Evolutionary conservation across 2,113 vertebrate genomes (phyloP).

Genomic region (Ceuthmochares aereus): DNA sequence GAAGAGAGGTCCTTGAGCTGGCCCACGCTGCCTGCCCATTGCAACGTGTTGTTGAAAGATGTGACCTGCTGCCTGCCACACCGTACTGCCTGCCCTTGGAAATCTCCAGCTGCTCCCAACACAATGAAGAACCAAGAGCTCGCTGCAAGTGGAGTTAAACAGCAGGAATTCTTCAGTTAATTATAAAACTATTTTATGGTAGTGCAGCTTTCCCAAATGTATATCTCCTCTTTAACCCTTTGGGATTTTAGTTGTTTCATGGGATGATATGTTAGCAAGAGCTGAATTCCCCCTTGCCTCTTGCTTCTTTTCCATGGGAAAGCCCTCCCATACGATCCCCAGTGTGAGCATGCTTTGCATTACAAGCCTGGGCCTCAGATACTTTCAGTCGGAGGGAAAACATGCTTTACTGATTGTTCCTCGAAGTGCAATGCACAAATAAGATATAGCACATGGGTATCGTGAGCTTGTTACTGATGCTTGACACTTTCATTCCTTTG

Average conservation of each 20-base stretch:
- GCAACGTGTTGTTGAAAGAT: slow-evolving; percentile 58
- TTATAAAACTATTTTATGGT: neutral
- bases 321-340: neutral
- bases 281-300: neutral
- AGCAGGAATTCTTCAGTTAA: neutral
- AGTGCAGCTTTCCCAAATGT: neutral
- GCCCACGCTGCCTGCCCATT: neutral
- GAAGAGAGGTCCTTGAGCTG: slow-evolving; percentile 68
- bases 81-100: slow-evolving; percentile 58
- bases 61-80: neutral
- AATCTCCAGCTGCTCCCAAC: slow-evolving; percentile 38
- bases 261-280: neutral
- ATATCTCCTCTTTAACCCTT: neutral
- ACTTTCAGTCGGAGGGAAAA: neutral
- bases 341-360: neutral
- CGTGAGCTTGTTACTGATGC: accelerated
- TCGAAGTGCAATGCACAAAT: neutral
- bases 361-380: neutral
- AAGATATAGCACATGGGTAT: accelerated
- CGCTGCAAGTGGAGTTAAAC: slow-evolving; percentile 27
- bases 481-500: neutral
- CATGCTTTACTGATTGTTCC: neutral
- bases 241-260: neutral
- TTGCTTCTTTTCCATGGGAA: neutral
- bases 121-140: slow-evolving; percentile 9